Evolutionary conservation across 2,797 vertebrate genomes (phyloP), one percentile per base, ranked within the genome.

Genomic region (Brotula barbata): DNA sequence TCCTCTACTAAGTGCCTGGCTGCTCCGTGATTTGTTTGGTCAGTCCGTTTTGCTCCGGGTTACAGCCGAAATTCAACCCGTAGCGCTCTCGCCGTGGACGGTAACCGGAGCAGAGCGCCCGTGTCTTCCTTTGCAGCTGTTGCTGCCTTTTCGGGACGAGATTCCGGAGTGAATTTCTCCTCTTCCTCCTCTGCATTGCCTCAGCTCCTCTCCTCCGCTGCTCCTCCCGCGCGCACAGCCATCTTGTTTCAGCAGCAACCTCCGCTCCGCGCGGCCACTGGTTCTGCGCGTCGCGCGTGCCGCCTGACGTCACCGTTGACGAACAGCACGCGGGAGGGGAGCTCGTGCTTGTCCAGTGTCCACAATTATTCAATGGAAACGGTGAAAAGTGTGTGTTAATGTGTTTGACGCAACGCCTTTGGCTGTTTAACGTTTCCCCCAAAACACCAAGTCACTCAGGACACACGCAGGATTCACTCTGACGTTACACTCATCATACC

Each of bases 191-290:
- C 85, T 81, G 85, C 88, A 88, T 83, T 74, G 82, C 87, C 75
- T 89, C 83, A 84, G 80, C 80, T 77, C 75, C 74, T 68, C 74
- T 66, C 85, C 69, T 41, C 71, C 48, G 52, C 71, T 43, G 77
- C 83, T 87, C 80, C 90, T 85, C 80, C 75, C 79, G 83, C 82
- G 81, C 83, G 84, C 77, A 84, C 90, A 88, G 91, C 90, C 91
- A 92, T 92, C 88, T 92, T 92, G 89, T 90, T 90, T 91, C 87
- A 91, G 88, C 80, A 89, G 86, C 81, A 85, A 86, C 77, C 84
- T 82, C 74, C 50, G 68, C 71, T 54, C 20, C 40, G 80, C 79
- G 77, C 60, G 80, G 74, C 77, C 82, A 83, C 84, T 81, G 79
- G 55, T 33, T 66, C 66, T 67, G 68, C 71, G 59, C 67, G 52